phyloP scores from a whole-genome alignment of 2,797 vertebrate genomes.

The Corythornis leucogaster region DNA sequence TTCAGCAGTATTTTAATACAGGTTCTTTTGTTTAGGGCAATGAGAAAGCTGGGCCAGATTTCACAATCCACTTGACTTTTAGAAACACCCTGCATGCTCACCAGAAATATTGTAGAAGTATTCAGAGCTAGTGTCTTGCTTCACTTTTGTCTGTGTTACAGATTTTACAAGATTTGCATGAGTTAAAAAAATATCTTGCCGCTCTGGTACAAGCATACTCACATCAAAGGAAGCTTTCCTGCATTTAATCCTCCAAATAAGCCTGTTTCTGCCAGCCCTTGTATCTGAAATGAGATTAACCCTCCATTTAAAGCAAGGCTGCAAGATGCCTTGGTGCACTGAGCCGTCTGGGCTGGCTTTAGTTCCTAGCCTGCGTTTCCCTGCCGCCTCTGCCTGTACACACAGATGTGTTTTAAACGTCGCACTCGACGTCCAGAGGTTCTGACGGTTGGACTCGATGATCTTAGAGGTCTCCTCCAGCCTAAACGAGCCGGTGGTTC shows the following conservation, averaged over 20 bases:
- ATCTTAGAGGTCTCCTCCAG: too few relatives aligned
- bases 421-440: too few relatives aligned
- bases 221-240: background rate
- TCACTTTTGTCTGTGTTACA: background rate
- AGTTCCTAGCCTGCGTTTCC: background rate
- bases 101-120: background rate
- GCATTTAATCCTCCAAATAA: background rate
- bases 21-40: background rate
- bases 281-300: background rate
- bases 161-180: background rate
- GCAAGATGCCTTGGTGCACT: background rate
- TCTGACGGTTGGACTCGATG: too few relatives aligned
- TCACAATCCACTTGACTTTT: background rate
- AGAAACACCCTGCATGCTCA: background rate
- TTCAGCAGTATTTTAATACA: background rate
- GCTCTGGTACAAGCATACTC: background rate
- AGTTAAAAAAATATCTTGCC: background rate
- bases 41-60: conserved; percentile 18
- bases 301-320: background rate
- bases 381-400: background rate
- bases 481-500: background rate
- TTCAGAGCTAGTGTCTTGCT: background rate
- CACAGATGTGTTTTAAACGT: background rate
- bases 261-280: background rate
- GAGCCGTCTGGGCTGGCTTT: background rate